Evolutionary conservation across 2,797 vertebrate genomes (phyloP).

Genomic region (Poeciliopsis paucimaculata): DNA sequence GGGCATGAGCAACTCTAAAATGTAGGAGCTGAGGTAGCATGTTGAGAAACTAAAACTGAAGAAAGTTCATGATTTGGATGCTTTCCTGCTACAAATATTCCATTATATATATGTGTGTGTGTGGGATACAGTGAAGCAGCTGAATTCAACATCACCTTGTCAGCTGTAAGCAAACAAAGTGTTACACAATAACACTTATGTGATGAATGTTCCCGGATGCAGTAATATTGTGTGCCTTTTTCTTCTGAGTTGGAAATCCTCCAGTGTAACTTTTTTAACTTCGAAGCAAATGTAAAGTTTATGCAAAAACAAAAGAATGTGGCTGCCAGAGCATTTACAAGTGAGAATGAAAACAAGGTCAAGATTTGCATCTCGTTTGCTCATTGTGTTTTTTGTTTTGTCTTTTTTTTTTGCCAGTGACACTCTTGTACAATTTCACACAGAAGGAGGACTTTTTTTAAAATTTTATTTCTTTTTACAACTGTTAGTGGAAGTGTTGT

Average conservation of each 20-base stretch:
- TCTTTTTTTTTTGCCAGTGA: conserved; percentile 2
- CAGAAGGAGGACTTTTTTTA: background rate
- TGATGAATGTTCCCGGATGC: background rate
- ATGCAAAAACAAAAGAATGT: conserved; percentile 52
- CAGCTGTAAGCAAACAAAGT: background rate
- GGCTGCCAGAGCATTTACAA: conserved; percentile 65
- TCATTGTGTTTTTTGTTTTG: background rate
- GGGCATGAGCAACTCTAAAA: too few relatives aligned
- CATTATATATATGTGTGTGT: background rate
- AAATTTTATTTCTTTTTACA: too few relatives aligned
- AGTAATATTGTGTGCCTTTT: background rate
- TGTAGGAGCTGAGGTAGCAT: too few relatives aligned
- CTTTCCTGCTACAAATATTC: too few relatives aligned
- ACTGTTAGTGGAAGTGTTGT: background rate
- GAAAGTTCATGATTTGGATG: too few relatives aligned
- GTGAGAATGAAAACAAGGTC: conserved; percentile 54
- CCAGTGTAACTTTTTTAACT: background rate
- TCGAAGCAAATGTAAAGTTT: conserved; percentile 27
- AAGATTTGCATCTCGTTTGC: conserved; percentile 66
- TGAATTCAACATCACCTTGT: background rate
- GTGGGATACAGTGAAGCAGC: background rate
- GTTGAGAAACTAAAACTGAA: too few relatives aligned
- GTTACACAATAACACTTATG: background rate
- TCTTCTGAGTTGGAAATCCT: background rate
- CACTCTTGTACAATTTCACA: conserved; percentile 12